phyloP scores from a whole-genome alignment of 2,797 vertebrate species.

The Miichthys miiuy region DNA sequence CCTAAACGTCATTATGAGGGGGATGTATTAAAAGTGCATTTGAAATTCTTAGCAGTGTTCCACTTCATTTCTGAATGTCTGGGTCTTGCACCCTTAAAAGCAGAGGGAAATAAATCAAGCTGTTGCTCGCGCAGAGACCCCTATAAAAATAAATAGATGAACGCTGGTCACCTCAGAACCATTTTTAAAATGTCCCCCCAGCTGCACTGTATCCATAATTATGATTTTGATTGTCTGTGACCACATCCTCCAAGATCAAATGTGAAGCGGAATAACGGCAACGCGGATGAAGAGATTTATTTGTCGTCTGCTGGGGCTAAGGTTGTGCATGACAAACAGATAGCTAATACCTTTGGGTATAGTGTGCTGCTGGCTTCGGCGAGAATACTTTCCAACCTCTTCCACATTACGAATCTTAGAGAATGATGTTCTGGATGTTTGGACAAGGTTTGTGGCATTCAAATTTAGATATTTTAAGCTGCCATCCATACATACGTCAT shows the following conservation, averaged over 20 bases:
- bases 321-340: slow-evolving; percentile 78
- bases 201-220: slow-evolving; percentile 82
- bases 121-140: slow-evolving; percentile 80
- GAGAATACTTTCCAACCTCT: slow-evolving; percentile 25
- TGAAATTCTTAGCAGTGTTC: slow-evolving; percentile 88
- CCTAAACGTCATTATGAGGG: slow-evolving; percentile 88
- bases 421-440: slow-evolving; percentile 8
- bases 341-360: slow-evolving; percentile 54
- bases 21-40: slow-evolving; percentile 88
- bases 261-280: slow-evolving; percentile 74
- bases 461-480: neutral
- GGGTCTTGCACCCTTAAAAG: slow-evolving; percentile 88
- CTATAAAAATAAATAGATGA: slow-evolving; percentile 88
- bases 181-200: slow-evolving; percentile 79
- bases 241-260: slow-evolving; percentile 78
- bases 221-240: slow-evolving; percentile 84
- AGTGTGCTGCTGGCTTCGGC: slow-evolving; percentile 32
- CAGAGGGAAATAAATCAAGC: slow-evolving; percentile 85
- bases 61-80: slow-evolving; percentile 85
- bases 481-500: neutral
- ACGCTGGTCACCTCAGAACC: slow-evolving; percentile 82
- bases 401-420: neutral
- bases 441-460: neutral
- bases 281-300: slow-evolving; percentile 74
- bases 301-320: slow-evolving; percentile 60